These are phyloP conservation scores for Typhlomys cinereus DNA, from an alignment of 2,113 vertebrate species.

Conservation along the genomic window DNA sequence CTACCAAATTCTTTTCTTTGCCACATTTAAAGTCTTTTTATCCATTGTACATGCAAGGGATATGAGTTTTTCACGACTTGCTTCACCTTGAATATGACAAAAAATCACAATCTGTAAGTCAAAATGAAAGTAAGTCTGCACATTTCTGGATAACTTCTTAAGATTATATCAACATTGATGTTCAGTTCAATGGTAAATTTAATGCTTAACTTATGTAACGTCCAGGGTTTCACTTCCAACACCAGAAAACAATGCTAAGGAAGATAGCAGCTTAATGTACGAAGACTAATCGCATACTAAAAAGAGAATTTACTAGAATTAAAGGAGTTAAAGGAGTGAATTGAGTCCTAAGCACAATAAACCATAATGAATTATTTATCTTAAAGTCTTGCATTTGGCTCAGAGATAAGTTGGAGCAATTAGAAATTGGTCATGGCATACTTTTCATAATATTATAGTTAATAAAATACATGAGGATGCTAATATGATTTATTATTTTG, in stretches of 20 bases:
- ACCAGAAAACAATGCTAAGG: slow-evolving; percentile 51
- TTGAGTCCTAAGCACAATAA: background rate
- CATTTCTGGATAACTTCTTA: slow-evolving; percentile 65
- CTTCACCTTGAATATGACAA: slow-evolving; percentile 78
- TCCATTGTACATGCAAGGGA: slow-evolving; percentile 72
- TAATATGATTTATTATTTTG: slow-evolving; percentile 40
- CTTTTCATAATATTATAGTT: slow-evolving; percentile 47
- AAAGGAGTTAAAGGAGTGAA: slow-evolving; percentile 76
- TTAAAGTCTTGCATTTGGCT: background rate
- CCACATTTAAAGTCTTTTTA: slow-evolving; percentile 72
- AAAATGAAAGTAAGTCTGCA: slow-evolving; percentile 70
- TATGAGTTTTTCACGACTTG: slow-evolving; percentile 72
- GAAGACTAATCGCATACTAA: background rate
- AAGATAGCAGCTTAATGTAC: slow-evolving; percentile 72
- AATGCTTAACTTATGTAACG: background rate
- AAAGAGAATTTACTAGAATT: slow-evolving; percentile 73
- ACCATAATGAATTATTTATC: slow-evolving; percentile 19
- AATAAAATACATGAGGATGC: slow-evolving; percentile 54
- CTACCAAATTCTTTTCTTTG: slow-evolving; percentile 56
- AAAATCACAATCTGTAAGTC: slow-evolving; percentile 74
- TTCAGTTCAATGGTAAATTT: background rate
- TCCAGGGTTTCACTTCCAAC: background rate
- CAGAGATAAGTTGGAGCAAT: background rate
- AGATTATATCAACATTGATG: background rate
- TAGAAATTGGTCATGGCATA: slow-evolving; percentile 52